Base-by-base conservation (phyloP, 1,140 invertebrate genomes). In the Asobara japonica region DNA sequence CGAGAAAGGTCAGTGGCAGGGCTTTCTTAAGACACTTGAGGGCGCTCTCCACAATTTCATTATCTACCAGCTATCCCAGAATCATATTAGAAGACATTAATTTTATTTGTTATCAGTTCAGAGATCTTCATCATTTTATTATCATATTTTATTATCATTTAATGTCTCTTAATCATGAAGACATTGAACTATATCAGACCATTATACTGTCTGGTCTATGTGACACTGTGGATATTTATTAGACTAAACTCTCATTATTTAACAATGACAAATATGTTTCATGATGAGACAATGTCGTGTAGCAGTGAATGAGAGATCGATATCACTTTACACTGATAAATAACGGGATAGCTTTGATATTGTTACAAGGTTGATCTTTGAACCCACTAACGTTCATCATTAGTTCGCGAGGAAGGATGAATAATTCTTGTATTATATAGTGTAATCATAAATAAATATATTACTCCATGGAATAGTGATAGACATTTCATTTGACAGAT, bases 1-100 rank as follows among this genome's bases (percentile, higher is more conserved):
- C 86, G 96, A 98, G 89, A 98, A 97, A 96, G 96, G 97, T 98
- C 85, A 88, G 86, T 87, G 86, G 83, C 84, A 83, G 83, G 83
- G 81, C 82, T 87, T 86, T 85, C 83, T 88, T 86, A 86, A 86
- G 84, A 86, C 84, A 82, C 85, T 87, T 82, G 85, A 87, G 81
- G 83, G 80, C 82, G 85, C 83, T 85, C 85, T 85, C 83, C 85
- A 84, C 85, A 86, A 86, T 87, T 87, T 86, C 79, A 86, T 86
- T 84, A 86, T 86, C 82, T 84, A 82, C 82, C 83, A 83, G 72
- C 81, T 86, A 78, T 87, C 84, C 73, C 86, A 84, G 80, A 84
- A 82, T 80, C 82, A 83, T 77, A 84, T 87, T 84, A 84, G 80
- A 76, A 83, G 84, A 80, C 83, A 85, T 78, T 87, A 84, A 81